These are phyloP conservation scores for Trypoxylus dichotomus DNA, from an alignment of 1,140 invertebrate genomes.

Conservation along the genomic window DNA sequence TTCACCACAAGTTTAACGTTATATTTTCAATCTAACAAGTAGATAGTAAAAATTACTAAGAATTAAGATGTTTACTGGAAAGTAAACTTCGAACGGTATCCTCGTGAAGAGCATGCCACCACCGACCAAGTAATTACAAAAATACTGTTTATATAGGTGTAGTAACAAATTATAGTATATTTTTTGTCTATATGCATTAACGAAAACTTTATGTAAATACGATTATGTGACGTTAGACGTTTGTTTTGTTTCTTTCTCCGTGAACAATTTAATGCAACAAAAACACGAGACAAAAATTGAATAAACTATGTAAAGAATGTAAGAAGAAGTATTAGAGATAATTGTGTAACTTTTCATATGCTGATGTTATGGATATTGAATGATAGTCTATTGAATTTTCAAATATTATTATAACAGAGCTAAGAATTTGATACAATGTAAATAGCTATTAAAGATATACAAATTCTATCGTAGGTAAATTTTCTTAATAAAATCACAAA, in stretches of 20 bases:
- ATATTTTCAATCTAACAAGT: constrained; percentile 24
- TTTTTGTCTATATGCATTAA: constrained; percentile 25
- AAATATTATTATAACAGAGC: constrained; percentile 36
- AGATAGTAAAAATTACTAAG: constrained; percentile 36
- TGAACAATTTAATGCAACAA: constrained; percentile 23
- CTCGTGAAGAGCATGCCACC: constrained; percentile 37
- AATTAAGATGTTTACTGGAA: constrained; percentile 26
- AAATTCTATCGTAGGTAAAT: constrained; percentile 31
- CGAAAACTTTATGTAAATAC: constrained; percentile 12
- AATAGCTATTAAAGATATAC: constrained; percentile 42
- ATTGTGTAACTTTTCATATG: constrained; percentile 27
- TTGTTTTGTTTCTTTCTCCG: constrained; percentile 5
- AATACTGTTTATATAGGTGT: constrained; percentile 32
- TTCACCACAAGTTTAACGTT: too few relatives aligned
- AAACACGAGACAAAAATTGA: constrained; percentile 26
- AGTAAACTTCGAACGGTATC: constrained; percentile 27
- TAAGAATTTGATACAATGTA: constrained; percentile 50
- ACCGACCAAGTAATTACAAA: constrained; percentile 47
- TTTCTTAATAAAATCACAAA: constrained; percentile 27
- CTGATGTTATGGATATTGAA: constrained; percentile 45
- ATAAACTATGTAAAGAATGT: constrained; percentile 4
- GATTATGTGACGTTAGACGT: constrained; percentile 1
- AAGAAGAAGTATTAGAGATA: constrained; percentile 5
- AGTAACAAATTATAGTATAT: constrained; percentile 25
- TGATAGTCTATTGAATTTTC: constrained; percentile 47